Conservation (phyloP, 2,113 vertebrate species). For the Pipa parva region DNA sequence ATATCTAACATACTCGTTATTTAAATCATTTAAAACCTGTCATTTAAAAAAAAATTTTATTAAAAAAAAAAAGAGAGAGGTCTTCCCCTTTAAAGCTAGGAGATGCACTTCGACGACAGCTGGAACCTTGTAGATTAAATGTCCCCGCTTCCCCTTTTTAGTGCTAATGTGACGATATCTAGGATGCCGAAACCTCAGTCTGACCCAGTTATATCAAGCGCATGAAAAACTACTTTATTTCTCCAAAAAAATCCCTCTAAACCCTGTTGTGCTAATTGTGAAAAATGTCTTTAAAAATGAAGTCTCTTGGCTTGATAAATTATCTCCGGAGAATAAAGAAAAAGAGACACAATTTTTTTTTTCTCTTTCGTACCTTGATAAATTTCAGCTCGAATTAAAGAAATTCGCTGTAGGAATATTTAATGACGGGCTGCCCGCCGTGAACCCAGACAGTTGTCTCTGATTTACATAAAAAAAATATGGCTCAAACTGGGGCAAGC, state of each 20-base stretch:
- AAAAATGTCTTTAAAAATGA: not conserved
- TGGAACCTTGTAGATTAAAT: too few relatives aligned
- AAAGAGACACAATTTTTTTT: not conserved
- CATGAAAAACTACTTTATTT: too few relatives aligned
- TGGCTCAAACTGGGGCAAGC: slow-evolving; percentile 21
- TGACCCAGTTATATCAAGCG: too few relatives aligned
- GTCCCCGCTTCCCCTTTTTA: too few relatives aligned
- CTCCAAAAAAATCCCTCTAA: not conserved
- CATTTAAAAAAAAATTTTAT: not conserved
- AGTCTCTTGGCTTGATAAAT: not conserved
- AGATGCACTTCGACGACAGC: too few relatives aligned
- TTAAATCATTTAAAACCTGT: too few relatives aligned
- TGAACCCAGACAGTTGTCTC: slow-evolving; percentile 5
- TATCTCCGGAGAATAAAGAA: not conserved
- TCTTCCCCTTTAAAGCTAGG: not conserved
- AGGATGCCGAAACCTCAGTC: too few relatives aligned
- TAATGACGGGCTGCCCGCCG: slow-evolving; percentile 5
- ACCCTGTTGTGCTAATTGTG: not conserved
- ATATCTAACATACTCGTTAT: too few relatives aligned
- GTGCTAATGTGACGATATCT: too few relatives aligned
- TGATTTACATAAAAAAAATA: slow-evolving; percentile 17
- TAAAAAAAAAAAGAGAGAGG: too few relatives aligned
- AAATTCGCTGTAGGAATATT: not conserved
- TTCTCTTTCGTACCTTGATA: not conserved
- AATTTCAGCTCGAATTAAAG: slow-evolving; percentile 9